These are phyloP conservation scores for Muricea muricata DNA, from an alignment of 92 coral and sea anemone species.

Conservation along the genomic window DNA sequence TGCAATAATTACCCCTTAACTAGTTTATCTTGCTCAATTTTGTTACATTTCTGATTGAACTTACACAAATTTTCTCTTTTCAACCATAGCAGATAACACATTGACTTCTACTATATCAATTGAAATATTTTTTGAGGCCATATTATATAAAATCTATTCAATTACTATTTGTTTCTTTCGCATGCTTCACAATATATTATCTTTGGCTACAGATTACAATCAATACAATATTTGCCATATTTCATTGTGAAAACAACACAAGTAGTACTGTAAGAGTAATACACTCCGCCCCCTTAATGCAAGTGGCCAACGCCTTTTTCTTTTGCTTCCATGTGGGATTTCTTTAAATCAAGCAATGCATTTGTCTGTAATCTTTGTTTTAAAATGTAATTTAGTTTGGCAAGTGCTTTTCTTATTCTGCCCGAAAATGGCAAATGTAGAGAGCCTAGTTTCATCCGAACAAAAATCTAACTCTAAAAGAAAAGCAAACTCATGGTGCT, in stretches of 20 bases:
- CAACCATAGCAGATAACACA: neutral
- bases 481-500: conserved; percentile 5
- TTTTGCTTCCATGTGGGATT: too few species aligned
- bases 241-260: neutral
- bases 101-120: neutral
- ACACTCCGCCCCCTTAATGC: neutral
- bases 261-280: neutral
- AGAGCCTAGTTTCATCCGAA: neutral
- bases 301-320: neutral
- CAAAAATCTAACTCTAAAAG: neutral
- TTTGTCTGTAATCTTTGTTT: too few species aligned
- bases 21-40: neutral
- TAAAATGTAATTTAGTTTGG: too few species aligned
- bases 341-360: too few species aligned
- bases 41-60: neutral
- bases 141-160: too few species aligned
- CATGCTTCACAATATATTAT: too few species aligned
- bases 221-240: too few species aligned
- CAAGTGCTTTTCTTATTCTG: too few species aligned
- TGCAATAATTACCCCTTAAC: neutral
- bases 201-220: too few species aligned
- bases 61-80: neutral
- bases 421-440: neutral
- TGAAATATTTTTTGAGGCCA: neutral
- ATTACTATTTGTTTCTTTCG: too few species aligned